phyloP scores from a whole-genome alignment of 2,797 vertebrate genomes.

The Leuciscus waleckii region DNA sequence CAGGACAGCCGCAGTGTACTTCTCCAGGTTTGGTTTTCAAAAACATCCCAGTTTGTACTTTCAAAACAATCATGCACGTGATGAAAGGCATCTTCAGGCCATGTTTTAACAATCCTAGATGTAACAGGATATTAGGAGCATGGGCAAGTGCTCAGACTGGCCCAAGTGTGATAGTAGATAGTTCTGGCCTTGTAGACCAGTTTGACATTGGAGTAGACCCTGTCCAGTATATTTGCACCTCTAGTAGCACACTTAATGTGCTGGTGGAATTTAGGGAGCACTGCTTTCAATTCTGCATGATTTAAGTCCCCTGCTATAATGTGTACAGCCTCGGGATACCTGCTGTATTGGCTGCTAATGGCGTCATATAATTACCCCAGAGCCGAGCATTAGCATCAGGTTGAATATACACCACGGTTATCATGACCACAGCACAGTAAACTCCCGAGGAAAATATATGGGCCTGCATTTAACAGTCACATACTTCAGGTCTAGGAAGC shows the following conservation, averaged over 20 bases:
- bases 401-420: not conserved
- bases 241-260: not conserved
- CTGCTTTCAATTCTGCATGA: not conserved
- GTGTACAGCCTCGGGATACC: not conserved
- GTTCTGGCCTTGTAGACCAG: no score
- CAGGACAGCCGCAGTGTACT: not conserved
- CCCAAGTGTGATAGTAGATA: no score
- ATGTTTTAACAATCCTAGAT: no score
- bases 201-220: not conserved
- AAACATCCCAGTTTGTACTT: no score
- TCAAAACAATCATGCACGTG: no score
- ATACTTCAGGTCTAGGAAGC: not conserved
- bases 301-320: not conserved
- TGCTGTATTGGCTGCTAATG: not conserved
- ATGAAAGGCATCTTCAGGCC: no score
- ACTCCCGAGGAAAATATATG: not conserved
- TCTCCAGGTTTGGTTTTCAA: no score
- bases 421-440: not conserved
- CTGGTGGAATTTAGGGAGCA: not conserved
- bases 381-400: not conserved
- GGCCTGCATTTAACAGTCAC: not conserved
- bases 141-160: no score
- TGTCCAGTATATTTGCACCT: not conserved
- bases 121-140: no score
- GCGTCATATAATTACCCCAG: not conserved